Evolutionary conservation across 2,797 vertebrate species (phyloP), one percentile per base, ranked within the genome.

Genomic region (Carduelis carduelis): DNA sequence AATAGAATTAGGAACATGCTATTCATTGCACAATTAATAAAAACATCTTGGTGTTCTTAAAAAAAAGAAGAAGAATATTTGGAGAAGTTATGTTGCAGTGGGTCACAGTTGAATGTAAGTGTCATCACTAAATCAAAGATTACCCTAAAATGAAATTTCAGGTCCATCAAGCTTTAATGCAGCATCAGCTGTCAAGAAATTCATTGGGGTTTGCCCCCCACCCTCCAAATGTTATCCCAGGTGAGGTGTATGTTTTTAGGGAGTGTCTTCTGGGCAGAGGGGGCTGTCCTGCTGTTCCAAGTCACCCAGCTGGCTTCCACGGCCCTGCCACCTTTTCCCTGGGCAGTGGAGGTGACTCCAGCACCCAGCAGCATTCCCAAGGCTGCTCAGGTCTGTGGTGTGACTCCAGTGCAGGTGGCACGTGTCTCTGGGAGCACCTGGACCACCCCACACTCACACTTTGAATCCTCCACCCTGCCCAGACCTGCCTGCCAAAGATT

Each of bases 401-500:
- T n/a, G 32, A 22, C 32, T n/a, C 21, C 16, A 3, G 13, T 0
- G 10, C 20, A 6, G 32, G 41, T 49, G 47, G 37, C 53, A 26
- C 0, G 0, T 9, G 16, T 32, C 65, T 64, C 65, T 24, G 50
- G 35, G 34, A 47, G 12, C 5, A 1, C 22, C 7, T 10, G 32
- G 66, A 14, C 49, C 34, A 2, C 65, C 39, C 41, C 32, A 23
- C 0, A 0, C 43, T 70, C 37, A 1, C 2, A 2, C 28, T 88
- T n/a, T 2, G 9, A 39, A 2, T 15, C 57, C 23, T 43, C 37
- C 53, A 6, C 0, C 0, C 53, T 30, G 24, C 32, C 1, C 27
- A 26, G 52, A 15, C 32, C 53, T 82, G 39, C 28, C 55, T 52
- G 74, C 37, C 39, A 57, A 27, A 21, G 15, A 27, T 12, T 63